These are phyloP conservation scores for Microcebus tavaratra DNA, from an alignment of 2,113 vertebrate species.

Conservation along the genomic window DNA sequence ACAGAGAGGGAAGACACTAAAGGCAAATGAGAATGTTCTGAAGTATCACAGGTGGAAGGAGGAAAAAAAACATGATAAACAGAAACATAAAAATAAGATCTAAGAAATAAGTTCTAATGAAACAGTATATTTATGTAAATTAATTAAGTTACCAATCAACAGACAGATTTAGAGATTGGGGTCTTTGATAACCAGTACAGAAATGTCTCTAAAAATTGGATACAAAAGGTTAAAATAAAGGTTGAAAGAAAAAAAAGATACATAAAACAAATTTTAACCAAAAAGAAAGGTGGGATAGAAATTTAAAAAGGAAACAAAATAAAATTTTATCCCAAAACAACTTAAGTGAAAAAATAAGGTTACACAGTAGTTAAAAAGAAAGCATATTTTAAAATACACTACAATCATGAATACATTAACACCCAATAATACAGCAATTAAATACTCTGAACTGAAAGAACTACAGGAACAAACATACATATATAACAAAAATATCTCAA, in stretches of 20 bases:
- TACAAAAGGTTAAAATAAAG: neutral
- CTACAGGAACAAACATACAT: neutral
- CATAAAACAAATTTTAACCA: neutral
- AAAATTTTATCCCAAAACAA: neutral
- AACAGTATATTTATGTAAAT: neutral
- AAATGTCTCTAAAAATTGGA: neutral
- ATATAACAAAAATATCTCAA: neutral
- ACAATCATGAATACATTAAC: neutral
- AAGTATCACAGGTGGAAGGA: neutral
- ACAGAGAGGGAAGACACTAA: neutral
- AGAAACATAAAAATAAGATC: neutral
- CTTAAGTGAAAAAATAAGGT: neutral
- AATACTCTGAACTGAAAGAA: slow-evolving; percentile 2
- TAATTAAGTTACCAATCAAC: neutral
- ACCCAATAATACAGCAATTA: neutral
- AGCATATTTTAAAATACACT: neutral
- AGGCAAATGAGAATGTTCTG: neutral
- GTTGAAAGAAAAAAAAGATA: neutral
- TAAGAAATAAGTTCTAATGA: slow-evolving; percentile 20
- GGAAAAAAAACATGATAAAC: neutral
- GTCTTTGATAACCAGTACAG: neutral
- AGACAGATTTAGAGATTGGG: neutral
- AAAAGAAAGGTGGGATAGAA: neutral
- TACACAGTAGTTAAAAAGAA: neutral
- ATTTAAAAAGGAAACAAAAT: slow-evolving; percentile 3